phyloP scores from a whole-genome alignment of 2,888 invertebrate species.

The Fissipunctia ypsillon region DNA sequence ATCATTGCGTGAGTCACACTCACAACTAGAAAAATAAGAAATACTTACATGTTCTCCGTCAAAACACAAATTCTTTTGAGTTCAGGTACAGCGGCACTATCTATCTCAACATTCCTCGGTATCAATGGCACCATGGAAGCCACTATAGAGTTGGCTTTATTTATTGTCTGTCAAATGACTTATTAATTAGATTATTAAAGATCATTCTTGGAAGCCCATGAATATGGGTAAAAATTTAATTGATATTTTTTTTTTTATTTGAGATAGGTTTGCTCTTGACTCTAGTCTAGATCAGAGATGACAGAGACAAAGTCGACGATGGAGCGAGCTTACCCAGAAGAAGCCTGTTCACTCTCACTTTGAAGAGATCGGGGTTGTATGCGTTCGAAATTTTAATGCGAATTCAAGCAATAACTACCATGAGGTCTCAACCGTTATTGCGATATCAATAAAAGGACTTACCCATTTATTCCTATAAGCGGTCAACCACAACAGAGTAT shows the following conservation, averaged over 20 bases:
- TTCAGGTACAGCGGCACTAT: conserved; percentile 71
- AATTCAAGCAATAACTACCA: not conserved
- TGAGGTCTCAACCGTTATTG: not conserved
- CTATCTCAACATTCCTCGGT: conserved; percentile 78
- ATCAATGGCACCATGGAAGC: conserved; percentile 81
- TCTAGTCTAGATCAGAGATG: too few species aligned
- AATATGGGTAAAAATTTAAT: not conserved
- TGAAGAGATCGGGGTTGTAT: too few species aligned
- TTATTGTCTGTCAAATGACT: conserved; percentile 71
- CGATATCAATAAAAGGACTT: conserved; percentile 28
- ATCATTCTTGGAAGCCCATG: not conserved
- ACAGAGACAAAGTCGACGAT: too few species aligned
- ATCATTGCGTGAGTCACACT: too few species aligned
- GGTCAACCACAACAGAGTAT: conserved; percentile 82
- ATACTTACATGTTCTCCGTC: conserved; percentile 76
- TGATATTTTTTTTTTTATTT: too few species aligned
- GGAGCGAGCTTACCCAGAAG: too few species aligned
- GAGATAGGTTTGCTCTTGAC: too few species aligned
- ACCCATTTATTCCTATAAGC: conserved; percentile 86
- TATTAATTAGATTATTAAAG: not conserved
- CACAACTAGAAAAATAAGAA: not conserved
- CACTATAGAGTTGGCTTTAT: conserved; percentile 81
- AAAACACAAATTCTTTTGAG: conserved; percentile 69
- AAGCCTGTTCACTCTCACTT: too few species aligned
- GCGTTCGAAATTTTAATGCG: not conserved